A percentile compares a stretch with the other conserved stretches of the same genome.
Evolutionary conservation across 1,140 invertebrate species (phyloP).

Genomic region (Bombyx mandarina): DNA sequence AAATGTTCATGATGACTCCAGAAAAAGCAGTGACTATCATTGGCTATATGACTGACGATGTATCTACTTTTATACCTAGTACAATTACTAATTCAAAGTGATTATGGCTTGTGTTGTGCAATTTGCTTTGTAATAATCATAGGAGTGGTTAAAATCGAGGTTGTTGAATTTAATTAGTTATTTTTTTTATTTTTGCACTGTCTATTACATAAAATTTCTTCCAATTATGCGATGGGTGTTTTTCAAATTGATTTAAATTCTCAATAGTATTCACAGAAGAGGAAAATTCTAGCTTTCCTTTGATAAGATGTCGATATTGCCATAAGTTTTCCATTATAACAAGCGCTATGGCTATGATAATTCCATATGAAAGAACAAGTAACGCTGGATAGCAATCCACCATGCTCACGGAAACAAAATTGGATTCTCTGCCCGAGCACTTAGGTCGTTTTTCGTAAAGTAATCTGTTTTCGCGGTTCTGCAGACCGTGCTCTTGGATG

Average conservation of each 20-base stretch:
- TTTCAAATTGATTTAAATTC: no score
- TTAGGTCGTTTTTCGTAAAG: slow-evolving; percentile 74
- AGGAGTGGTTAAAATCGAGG: no score
- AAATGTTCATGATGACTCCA: background rate
- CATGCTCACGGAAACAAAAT: slow-evolving; percentile 74
- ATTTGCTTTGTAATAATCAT: no score
- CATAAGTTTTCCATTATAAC: slow-evolving; percentile 27
- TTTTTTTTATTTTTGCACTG: no score
- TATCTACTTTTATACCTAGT: no score
- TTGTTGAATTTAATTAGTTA: no score
- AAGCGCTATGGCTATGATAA: slow-evolving; percentile 30
- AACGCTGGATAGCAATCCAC: slow-evolving; percentile 70
- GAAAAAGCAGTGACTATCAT: background rate
- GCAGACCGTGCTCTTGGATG: slow-evolving; percentile 74
- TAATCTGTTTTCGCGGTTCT: slow-evolving; percentile 67
- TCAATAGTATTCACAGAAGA: no score
- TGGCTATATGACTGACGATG: no score
- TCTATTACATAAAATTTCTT: no score
- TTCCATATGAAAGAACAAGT: slow-evolving; percentile 58
- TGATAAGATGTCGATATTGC: slow-evolving; percentile 13
- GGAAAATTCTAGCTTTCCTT: background rate
- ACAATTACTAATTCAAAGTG: no score
- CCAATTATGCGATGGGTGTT: no score
- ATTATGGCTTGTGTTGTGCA: no score
- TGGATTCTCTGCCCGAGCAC: slow-evolving; percentile 65